Evolutionary conservation across 2,113 vertebrate genomes (phyloP).

Genomic region (Phaethornis superciliosus): DNA sequence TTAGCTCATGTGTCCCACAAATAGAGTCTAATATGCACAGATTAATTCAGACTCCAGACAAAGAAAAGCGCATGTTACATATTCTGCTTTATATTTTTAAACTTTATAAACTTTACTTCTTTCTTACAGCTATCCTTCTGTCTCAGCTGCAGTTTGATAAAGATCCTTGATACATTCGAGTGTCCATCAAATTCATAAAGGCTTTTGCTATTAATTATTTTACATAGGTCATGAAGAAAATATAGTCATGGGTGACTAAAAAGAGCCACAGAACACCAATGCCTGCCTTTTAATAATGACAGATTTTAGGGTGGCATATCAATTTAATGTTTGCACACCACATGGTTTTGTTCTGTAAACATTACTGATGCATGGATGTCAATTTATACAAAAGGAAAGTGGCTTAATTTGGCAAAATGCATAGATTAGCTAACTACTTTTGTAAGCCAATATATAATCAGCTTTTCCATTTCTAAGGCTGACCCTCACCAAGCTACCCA

Average conservation of each 20-base stretch:
- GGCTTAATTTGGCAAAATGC: not conserved
- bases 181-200: not conserved
- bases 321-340: not conserved
- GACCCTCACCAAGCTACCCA: not conserved
- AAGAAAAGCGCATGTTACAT: not conserved
- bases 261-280: not conserved
- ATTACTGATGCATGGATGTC: not conserved
- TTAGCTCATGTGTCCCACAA: not conserved
- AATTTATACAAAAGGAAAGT: not conserved
- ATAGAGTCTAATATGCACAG: not conserved
- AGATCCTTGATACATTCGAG: not conserved
- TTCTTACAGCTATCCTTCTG: not conserved
- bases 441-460: not conserved
- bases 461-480: not conserved
- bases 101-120: not conserved
- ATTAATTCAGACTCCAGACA: not conserved
- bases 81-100: not conserved
- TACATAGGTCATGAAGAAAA: not conserved
- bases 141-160: not conserved
- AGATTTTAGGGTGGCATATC: not conserved
- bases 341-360: not conserved
- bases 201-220: not conserved
- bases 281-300: constrained; percentile 16
- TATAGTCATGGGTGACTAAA: not conserved
- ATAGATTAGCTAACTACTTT: not conserved